Evolutionary conservation across 1,140 invertebrate genomes (phyloP).

Genomic region (Hirudo medicinalis): DNA sequence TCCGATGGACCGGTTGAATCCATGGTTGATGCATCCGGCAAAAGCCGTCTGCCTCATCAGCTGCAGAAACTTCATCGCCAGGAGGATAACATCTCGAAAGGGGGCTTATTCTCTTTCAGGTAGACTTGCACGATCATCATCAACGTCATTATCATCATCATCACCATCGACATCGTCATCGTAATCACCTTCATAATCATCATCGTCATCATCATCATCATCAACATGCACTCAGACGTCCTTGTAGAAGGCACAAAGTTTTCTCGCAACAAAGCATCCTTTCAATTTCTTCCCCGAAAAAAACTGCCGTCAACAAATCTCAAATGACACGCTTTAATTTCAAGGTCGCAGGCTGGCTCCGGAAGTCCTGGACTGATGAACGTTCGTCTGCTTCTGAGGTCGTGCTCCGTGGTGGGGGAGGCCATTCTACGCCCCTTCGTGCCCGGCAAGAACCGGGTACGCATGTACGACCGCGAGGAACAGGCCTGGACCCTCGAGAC

Average conservation of each 20-base stretch:
- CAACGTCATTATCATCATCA: not conserved
- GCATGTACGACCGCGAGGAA: conserved; percentile 70
- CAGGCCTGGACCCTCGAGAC: conserved; percentile 67
- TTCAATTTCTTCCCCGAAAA: too few species aligned
- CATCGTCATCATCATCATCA: not conserved
- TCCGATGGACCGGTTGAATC: not conserved
- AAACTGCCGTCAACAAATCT: too few species aligned
- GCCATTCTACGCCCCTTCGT: conserved; percentile 44
- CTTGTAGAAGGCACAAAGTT: too few species aligned
- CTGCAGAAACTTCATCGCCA: not conserved
- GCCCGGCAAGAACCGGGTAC: conserved; percentile 40
- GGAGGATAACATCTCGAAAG: not conserved
- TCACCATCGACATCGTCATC: not conserved
- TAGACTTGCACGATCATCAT: not conserved
- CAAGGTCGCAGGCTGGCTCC: conserved; percentile 27
- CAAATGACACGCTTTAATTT: conserved; percentile 17
- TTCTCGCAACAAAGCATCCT: too few species aligned
- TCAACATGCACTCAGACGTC: too few species aligned
- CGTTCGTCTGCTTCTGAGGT: conserved; percentile 60
- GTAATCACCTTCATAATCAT: not conserved
- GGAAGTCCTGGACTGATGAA: conserved; percentile 42
- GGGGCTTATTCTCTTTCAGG: not conserved
- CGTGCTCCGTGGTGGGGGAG: conserved; percentile 61
- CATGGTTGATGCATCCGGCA: not conserved
- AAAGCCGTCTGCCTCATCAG: not conserved